A percentile compares a stretch with the other conserved stretches of the same genome.
Conservation (phyloP, 2,113 vertebrate genomes). For the Corvus cornix region DNA sequence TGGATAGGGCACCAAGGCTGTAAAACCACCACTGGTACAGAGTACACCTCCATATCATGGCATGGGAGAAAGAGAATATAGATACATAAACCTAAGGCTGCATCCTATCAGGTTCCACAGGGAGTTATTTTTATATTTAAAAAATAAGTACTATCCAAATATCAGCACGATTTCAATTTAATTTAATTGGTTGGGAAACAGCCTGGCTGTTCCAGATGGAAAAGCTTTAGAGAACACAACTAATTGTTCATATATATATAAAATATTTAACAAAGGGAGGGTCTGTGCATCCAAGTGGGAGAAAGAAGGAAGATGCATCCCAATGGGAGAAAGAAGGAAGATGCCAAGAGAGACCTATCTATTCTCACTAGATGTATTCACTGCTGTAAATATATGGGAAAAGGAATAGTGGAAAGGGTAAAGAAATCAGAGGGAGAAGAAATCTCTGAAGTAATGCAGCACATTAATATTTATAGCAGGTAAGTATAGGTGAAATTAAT, state of each 20-base stretch:
- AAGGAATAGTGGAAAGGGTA: neutral
- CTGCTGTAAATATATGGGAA: neutral
- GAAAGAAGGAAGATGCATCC: neutral
- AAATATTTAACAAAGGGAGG: slow-evolving; percentile 2
- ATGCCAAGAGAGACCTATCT: neutral
- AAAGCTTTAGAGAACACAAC: neutral
- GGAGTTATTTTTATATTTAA: neutral
- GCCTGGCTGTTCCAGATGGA: neutral
- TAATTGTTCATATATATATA: neutral
- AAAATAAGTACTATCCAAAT: neutral
- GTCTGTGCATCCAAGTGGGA: neutral
- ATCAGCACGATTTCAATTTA: neutral
- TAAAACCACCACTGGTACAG: neutral
- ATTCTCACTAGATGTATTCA: neutral
- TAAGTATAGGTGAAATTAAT: neutral
- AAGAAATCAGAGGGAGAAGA: neutral
- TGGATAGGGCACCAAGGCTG: neutral
- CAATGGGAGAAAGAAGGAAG: neutral
- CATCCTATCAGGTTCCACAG: neutral
- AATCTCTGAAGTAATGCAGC: neutral
- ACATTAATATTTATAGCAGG: neutral
- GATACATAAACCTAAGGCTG: neutral
- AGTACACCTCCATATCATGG: neutral
- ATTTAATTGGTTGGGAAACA: neutral
- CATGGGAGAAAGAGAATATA: neutral